These are phyloP conservation scores for Pterobdella sp. DNA, from an alignment of 2,888 invertebrate genomes.

Conservation along the genomic window DNA sequence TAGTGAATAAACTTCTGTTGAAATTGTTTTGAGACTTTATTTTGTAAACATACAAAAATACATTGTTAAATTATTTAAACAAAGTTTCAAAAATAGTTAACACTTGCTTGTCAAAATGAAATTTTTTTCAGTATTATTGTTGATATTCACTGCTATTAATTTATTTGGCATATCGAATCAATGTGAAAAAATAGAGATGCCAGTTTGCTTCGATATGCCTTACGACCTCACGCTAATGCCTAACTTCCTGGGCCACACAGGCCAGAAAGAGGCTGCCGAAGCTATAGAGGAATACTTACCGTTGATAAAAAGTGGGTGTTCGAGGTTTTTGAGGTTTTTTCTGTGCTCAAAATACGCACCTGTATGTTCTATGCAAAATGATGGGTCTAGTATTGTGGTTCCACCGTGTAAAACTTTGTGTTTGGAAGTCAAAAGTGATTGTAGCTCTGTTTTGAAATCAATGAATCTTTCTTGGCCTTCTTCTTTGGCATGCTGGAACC, in stretches of 20 bases:
- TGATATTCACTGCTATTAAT: no score
- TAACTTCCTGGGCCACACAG: constrained; percentile 23
- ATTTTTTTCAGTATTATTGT: no score
- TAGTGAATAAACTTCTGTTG: no score
- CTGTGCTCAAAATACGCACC: constrained; percentile 25
- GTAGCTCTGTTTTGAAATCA: constrained; percentile 9
- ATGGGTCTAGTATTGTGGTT: constrained; percentile 25
- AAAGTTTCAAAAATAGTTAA: no score
- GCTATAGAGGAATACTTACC: constrained; percentile 21
- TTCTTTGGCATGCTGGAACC: constrained; percentile 16
- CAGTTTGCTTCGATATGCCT: constrained; percentile 21
- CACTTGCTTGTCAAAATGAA: no score
- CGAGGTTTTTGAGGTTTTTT: constrained; percentile 22
- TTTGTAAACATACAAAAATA: no score
- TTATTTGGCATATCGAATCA: no score
- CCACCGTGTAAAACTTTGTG: constrained; percentile 27
- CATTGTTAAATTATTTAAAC: no score
- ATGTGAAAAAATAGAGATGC: constrained; percentile 20
- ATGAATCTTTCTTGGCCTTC: constrained; percentile 18
- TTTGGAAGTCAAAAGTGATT: constrained; percentile 15
- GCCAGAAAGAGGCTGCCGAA: constrained; percentile 17
- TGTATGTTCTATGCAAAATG: constrained; percentile 20
- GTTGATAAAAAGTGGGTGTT: constrained; percentile 18
- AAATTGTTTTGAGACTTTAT: no score
- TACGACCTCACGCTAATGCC: constrained; percentile 26